Conservation (phyloP, 2,797 vertebrate species). For the Rhinogobio ventralis region DNA sequence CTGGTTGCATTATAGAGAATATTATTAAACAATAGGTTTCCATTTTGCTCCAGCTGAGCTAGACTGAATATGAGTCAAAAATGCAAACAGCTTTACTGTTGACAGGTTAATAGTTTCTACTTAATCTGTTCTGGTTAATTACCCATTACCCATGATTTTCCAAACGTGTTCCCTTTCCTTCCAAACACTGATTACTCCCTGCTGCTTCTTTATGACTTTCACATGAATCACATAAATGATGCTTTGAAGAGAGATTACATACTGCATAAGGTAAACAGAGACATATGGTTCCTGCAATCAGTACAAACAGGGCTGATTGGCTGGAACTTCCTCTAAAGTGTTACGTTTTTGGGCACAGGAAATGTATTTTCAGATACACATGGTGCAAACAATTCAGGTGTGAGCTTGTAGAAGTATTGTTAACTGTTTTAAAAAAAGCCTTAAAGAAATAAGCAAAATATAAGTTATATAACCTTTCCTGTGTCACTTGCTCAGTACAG, state of each 20-base stretch:
- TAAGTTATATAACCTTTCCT: background rate
- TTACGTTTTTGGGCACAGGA: background rate
- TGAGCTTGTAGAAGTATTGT: background rate
- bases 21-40: background rate
- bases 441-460: background rate
- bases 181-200: slow-evolving; percentile 26
- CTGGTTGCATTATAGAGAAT: background rate
- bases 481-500: background rate
- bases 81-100: slow-evolving; percentile 25
- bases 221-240: slow-evolving; percentile 16
- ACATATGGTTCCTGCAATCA: slow-evolving; percentile 34
- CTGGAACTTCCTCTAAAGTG: slow-evolving; percentile 20
- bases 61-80: slow-evolving; percentile 1
- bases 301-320: slow-evolving; percentile 32
- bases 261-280: slow-evolving; percentile 50
- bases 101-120: slow-evolving; percentile 52
- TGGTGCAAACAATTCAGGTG: background rate
- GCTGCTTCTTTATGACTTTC: slow-evolving; percentile 38
- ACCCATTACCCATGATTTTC: slow-evolving; percentile 46
- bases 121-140: slow-evolving; percentile 45
- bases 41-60: background rate
- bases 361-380: background rate
- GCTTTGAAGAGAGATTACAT: slow-evolving; percentile 47
- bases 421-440: background rate
- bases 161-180: slow-evolving; percentile 24